Base-by-base conservation (phyloP, 1,140 invertebrate genomes). In the Drosophila fuyamai region DNA sequence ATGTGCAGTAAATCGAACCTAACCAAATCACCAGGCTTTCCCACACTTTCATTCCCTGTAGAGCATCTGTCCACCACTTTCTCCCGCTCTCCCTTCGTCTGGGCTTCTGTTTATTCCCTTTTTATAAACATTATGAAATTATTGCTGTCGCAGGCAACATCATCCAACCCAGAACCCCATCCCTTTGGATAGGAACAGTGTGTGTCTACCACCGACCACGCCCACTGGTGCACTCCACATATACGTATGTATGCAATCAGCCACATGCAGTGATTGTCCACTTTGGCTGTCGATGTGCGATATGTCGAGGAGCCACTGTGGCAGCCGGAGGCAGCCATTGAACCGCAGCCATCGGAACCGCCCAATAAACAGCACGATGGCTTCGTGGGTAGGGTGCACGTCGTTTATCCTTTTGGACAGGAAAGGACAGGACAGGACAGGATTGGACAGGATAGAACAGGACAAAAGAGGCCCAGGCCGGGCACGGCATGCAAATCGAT, bases 401-500 rank as follows among this genome's bases (percentile, higher is more conserved):
- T n/a, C 79, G 73, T 86, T 86, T 82, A 80, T 77, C 81, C 77
- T 76, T 50, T 66, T 58, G 46, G 13, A 13, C 29, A 32, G 29
- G 29, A 32, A 7, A 32, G 29, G 29, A 32, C 32, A 59, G 73
- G 53, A 62, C 56, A 14, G 23, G 7, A 50, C 53, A 23, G 66
- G 50, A 32, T 1, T 32, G 47, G 13, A 50, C n/a, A 29, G 44
- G 10, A 13, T 14, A 27, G 10, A 13, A 27, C 32, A 59, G 73
- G 53, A 59, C 60, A 32, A 10, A 6, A 50, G 36, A 40, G 66
- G 63, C 67, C 13, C 18, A 12, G 18, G 12, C 41, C 50, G 18
- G 62, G 75, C 78, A 65, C 61, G 73, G 70, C 80, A 89, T 89
- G 85, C 84, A 83, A 90, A 90, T 86, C 86, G 86, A 90, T 90